Evolutionary conservation across 1,140 invertebrate genomes (phyloP), one percentile per base, ranked within the genome.

Genomic region (Drosophila ohnishii): DNA sequence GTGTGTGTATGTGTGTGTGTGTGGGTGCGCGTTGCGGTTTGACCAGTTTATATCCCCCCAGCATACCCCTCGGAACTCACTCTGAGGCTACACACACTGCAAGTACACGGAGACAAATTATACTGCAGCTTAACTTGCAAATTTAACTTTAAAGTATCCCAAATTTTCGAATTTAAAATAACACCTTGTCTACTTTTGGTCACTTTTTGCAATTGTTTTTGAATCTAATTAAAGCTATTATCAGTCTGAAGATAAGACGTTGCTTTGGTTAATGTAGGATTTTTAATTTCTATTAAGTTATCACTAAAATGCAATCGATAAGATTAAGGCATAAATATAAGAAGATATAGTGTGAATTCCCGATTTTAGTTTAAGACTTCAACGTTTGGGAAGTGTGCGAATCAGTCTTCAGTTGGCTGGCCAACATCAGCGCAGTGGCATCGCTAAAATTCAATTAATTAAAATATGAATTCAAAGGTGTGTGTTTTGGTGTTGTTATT

Each of bases 21-120:
- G 48, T 59, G 50, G 30, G 56, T 42, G 53, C 13, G 30, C 39
- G 48, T 34, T 61, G 61, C 35, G 56, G 66, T 62, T 60, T 47
- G 65, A 60, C 70, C 61, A 83, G 79, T 78, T 82, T 78, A 61
- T 47, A 58, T 30, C 22, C 22, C 22, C 22, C 19, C 0, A 16
- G 4, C 8, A 32, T 42, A n/a, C 34, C 30, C 30, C 30, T 32
- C 42, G 14, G 4, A 28, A n/a, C 4, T 4, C 25, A 28, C 42
- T 34, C 55, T 51, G 22, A 32, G n/a, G 44, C 63, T 35, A 1
- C 42, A 16, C 62, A 5, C 2, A 58, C 50, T 82, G 80, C 70
- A 75, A 70, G 59, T 75, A 48, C 44, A 48, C 28, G 8, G 28
- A 59, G 14, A 59, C 16, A 59, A 45, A 45, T 32, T 30, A 30